Base-by-base conservation (phyloP, 2,888 invertebrate genomes). In the Cheilosia pagana region DNA sequence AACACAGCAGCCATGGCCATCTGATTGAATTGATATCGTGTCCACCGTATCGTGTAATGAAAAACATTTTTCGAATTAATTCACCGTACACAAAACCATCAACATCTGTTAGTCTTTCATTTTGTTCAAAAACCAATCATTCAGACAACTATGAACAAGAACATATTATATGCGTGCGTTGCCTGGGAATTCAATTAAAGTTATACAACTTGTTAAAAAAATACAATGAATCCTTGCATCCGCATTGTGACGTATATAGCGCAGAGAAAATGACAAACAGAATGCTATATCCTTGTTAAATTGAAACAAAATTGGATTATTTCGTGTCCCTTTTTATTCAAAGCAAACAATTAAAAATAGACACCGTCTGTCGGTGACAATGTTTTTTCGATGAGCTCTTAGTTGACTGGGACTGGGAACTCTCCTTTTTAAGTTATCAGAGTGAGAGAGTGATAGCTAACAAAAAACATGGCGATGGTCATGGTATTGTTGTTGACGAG, bases 11-110 rank as follows among this genome's bases (percentile, higher is more conserved):
- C 0, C 12, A 35, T 3, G 0, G 0, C 31, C 31, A 8, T 28
- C 28, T 28, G 28, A 28, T 28, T 28, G 28, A 28, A 8, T 28
- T 28, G 28, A 28, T 28, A 28, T 28, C 12, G 12, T 12, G 35
- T 35, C 12, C 12, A 35, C 19, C 45, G 8, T 25, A 14, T 23
- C 21, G 6, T 12, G 12, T 6, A 16, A 41, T 45, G 1, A 23
- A 21, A 43, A 55, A 16, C 31, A 23, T 35, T 57, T 45, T 70
- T 59, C 31, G 25, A 71, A 71, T 50, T 71, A 59, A 71, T 71
- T 59, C 41, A 28, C 16, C 16, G 21, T 55, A 57, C 23, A 39
- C 31, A 57, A 57, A 55, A 35, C 48, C 50, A 45, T 25, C 39
- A 10, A 16, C 39, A 12, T 31, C 39, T 25, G 59, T 59, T 59